Base-by-base conservation (phyloP, 2,888 invertebrate species). In the Campoletis raptor region DNA sequence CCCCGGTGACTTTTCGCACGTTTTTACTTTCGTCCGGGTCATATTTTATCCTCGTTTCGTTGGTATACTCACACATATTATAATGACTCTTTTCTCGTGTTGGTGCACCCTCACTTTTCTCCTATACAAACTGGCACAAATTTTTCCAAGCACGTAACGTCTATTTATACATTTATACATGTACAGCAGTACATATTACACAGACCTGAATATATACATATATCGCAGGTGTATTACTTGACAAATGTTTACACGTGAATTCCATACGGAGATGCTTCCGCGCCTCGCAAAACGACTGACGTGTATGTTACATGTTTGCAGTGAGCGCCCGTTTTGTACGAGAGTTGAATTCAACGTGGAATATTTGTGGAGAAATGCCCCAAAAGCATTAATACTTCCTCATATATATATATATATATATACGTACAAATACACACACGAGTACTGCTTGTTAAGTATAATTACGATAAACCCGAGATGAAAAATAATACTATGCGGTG, bases 241-340 rank as follows among this genome's bases (percentile, higher is more conserved):
- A 84, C 83, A 85, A 86, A 86, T 84, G 86, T 81, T 86, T 83
- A 84, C 86, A 86, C 78, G 86, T 84, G 78, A 84, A 81, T 78
- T 83, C 74, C 83, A 78, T 78, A 78, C 83, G 73, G 52, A 81
- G 74, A 74, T 74, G 57, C 24, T 73, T 70, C 30, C 54, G 54
- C 70, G 76, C 70, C 61, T 72, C 77, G 66, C 76, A 83, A 82
- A 83, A 78, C 77, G 81, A 40, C 73, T 67, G 80, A 81, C 66
- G 66, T 40, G 36, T 52, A 66, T 52, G 40, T 15, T 48, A 76
- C 64, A 67, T 54, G 54, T 52, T 70, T 69, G 61, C 70, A 36
- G 57, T 70, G 45, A 70, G 42, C 69, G 21, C 72, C 37, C 81
- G 81, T 83, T 86, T 86, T 81, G 72, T 77, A 76, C 81, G 77